Percentiles rank a stretch among this genome's conserved stretches.
phyloP scores from a whole-genome alignment of 2,797 vertebrate genomes.

The Dermochelys coriacea region DNA sequence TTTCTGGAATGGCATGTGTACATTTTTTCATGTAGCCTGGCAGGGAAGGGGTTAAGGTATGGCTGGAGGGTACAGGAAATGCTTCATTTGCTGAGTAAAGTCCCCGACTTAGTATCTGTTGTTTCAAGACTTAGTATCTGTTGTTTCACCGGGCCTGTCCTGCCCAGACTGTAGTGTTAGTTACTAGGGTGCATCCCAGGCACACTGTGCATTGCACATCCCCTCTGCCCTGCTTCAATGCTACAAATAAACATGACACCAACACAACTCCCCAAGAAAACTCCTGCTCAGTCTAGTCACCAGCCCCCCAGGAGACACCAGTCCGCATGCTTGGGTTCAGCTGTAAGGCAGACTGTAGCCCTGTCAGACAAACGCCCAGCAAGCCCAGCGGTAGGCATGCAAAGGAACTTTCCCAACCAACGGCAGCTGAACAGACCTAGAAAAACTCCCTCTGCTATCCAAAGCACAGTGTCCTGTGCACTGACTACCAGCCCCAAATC shows the following conservation, averaged over 20 bases:
- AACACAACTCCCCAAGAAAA: background rate
- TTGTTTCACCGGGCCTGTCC: background rate
- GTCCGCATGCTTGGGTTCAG: background rate
- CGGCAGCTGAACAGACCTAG: background rate
- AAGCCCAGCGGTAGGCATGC: background rate
- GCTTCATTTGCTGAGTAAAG: background rate
- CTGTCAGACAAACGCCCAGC: background rate
- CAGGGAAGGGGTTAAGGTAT: background rate
- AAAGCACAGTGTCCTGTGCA: background rate
- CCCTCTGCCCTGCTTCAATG: background rate
- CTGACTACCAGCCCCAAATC: background rate
- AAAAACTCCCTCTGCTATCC: background rate
- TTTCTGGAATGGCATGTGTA: background rate
- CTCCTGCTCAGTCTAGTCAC: background rate
- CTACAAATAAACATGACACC: background rate
- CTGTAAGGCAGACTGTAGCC: background rate
- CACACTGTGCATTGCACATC: background rate
- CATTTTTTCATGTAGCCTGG: background rate
- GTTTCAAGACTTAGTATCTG: background rate
- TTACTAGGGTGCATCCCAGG: background rate
- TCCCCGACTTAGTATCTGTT: background rate
- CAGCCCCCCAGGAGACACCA: background rate
- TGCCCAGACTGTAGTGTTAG: accelerated
- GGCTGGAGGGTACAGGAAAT: background rate
- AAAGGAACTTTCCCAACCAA: background rate